Percentiles rank a stretch among this genome's conserved stretches.
Evolutionary conservation across 2,113 vertebrate species (phyloP).

Genomic region (Python bivittatus): DNA sequence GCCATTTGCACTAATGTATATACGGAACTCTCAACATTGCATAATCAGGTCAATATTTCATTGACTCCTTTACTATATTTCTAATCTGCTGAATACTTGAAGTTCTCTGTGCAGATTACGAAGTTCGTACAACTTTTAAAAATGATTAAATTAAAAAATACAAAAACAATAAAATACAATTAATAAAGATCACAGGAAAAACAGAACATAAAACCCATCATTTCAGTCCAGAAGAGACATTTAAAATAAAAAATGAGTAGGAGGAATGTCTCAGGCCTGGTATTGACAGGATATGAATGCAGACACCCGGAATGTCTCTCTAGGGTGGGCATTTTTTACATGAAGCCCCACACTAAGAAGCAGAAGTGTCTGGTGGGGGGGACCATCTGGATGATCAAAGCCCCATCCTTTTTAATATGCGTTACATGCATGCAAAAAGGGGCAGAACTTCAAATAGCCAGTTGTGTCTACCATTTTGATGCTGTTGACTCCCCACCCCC

Average conservation of each 20-base stretch:
- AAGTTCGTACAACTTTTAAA: not conserved
- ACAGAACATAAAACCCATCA: not conserved
- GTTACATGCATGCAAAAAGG: not conserved
- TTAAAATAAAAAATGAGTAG: not conserved
- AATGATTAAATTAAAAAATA: not conserved
- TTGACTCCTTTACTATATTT: not conserved
- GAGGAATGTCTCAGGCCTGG: not conserved
- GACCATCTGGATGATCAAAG: not conserved
- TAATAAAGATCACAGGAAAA: not conserved
- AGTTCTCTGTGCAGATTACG: not conserved
- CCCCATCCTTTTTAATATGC: not conserved
- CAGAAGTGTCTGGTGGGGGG: not conserved
- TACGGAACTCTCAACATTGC: not conserved
- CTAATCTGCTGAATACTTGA: not conserved
- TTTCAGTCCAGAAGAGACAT: not conserved
- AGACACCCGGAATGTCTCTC: not conserved
- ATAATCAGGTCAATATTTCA: not conserved
- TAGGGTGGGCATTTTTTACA: not conserved
- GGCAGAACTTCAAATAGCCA: not conserved
- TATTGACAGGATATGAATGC: not conserved
- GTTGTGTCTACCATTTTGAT: not conserved
- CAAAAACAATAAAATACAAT: not conserved
- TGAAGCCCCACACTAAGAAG: not conserved
- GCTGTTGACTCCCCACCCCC: not conserved
- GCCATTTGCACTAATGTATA: not conserved